These are phyloP conservation scores for Sebastes ruberrimus DNA, from an alignment of 2,797 vertebrate species.

Conservation along the genomic window DNA sequence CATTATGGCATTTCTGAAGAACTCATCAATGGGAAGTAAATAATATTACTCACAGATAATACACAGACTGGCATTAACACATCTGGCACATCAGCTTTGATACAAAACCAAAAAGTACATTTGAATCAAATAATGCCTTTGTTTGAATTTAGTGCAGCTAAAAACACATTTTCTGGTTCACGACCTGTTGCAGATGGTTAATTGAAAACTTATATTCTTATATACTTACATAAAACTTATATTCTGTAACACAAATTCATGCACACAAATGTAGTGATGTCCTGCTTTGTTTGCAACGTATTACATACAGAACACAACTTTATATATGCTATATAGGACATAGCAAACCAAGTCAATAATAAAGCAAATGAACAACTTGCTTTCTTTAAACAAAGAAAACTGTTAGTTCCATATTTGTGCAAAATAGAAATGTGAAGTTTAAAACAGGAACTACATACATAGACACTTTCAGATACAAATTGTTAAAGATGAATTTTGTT, in stretches of 20 bases:
- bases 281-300: conserved; percentile 3
- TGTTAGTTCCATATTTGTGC: conserved; percentile 58
- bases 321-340: background rate
- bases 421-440: conserved; percentile 42
- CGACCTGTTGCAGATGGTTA: background rate
- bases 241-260: background rate
- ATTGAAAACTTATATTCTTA: background rate
- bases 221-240: background rate
- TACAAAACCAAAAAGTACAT: conserved; percentile 5
- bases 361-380: conserved; percentile 14
- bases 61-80: conserved; percentile 40
- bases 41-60: conserved; percentile 21
- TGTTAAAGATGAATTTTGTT: background rate
- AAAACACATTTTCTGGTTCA: background rate
- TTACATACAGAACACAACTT: conserved; percentile 38
- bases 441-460: conserved; percentile 3
- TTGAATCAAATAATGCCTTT: background rate
- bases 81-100: conserved; percentile 30
- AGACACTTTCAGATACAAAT: background rate
- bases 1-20: background rate
- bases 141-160: background rate
- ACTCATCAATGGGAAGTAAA: conserved; percentile 2
- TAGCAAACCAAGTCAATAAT: conserved; percentile 49
- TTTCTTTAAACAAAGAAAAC: background rate
- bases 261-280: background rate